A percentile compares a stretch with the other conserved stretches of the same genome.
Conservation (phyloP, 2,888 invertebrate species). For the Tanytarsus gracilentus region DNA sequence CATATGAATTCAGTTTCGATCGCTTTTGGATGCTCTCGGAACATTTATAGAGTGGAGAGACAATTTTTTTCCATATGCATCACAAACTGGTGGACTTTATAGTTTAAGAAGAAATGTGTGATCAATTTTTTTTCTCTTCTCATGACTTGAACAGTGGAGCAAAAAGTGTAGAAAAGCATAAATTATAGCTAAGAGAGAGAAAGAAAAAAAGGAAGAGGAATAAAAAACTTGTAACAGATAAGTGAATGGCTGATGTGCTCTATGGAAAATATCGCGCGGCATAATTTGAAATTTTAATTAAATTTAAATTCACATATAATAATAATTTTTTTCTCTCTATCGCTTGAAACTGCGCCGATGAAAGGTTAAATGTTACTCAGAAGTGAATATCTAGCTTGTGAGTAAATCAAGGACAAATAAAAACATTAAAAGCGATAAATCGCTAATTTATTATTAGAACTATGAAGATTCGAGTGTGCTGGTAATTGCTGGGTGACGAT, state of each 20-base stretch:
- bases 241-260: slow-evolving; percentile 26
- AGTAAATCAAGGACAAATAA: slow-evolving; percentile 21
- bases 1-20: neutral
- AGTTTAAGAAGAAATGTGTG: too few species aligned
- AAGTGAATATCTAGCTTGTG: too few species aligned
- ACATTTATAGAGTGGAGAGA: neutral
- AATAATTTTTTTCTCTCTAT: slow-evolving; percentile 1
- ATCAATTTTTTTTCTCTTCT: slow-evolving; percentile 11
- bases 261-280: slow-evolving; percentile 23
- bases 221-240: slow-evolving; percentile 18
- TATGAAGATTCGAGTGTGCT: too few species aligned
- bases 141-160: slow-evolving; percentile 8
- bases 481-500: too few species aligned
- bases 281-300: slow-evolving; percentile 28
- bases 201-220: neutral
- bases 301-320: slow-evolving; percentile 21
- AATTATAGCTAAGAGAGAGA: slow-evolving; percentile 17
- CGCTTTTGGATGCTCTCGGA: neutral
- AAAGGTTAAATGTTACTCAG: slow-evolving; percentile 29
- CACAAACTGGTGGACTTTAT: too few species aligned
- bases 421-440: slow-evolving; percentile 27
- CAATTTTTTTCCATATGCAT: neutral
- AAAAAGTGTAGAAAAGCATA: slow-evolving; percentile 28
- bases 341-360: too few species aligned
- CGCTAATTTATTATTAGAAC: slow-evolving; percentile 24